Conservation (phyloP, 2,888 invertebrate genomes). For the Drosophila pullipes region DNA sequence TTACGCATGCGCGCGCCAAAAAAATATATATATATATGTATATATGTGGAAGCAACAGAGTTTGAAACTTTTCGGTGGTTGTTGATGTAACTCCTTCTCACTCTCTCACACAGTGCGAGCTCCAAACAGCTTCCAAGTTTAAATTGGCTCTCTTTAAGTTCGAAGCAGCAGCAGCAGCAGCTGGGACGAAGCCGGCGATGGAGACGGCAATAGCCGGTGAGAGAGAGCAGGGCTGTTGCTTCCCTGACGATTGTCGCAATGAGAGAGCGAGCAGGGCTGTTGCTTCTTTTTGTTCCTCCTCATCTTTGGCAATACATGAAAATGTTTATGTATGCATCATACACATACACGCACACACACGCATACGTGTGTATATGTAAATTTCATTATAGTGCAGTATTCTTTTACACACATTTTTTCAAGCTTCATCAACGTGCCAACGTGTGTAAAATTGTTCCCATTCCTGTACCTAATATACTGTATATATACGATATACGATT, state of each 20-base stretch:
- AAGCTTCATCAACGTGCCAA: constrained; percentile 16
- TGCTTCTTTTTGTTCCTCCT: constrained; percentile 64
- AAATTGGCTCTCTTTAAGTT: constrained; percentile 54
- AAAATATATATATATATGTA: background rate
- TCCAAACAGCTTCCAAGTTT: constrained; percentile 63
- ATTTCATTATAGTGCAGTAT: constrained; percentile 36
- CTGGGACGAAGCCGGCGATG: constrained; percentile 44
- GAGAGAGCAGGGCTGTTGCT: constrained; percentile 59
- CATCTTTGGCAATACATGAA: constrained; percentile 21
- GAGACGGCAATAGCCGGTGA: constrained; percentile 43
- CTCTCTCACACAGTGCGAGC: constrained; percentile 29
- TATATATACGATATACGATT: background rate
- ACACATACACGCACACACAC: background rate
- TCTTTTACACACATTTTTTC: constrained; percentile 24
- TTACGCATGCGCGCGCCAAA: constrained; percentile 79
- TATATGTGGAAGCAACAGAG: constrained; percentile 44
- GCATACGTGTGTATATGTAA: constrained; percentile 3
- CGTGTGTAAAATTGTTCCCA: constrained; percentile 13
- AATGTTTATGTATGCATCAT: background rate
- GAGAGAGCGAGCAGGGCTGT: constrained; percentile 64
- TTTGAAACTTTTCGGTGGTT: constrained; percentile 53
- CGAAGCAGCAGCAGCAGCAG: constrained; percentile 42
- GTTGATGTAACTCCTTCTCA: constrained; percentile 42
- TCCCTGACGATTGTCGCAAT: constrained; percentile 44
- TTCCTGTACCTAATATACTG: constrained; percentile 3